Evolutionary conservation across 1,140 invertebrate species (phyloP).

Genomic region (Zaprionus africanus): DNA sequence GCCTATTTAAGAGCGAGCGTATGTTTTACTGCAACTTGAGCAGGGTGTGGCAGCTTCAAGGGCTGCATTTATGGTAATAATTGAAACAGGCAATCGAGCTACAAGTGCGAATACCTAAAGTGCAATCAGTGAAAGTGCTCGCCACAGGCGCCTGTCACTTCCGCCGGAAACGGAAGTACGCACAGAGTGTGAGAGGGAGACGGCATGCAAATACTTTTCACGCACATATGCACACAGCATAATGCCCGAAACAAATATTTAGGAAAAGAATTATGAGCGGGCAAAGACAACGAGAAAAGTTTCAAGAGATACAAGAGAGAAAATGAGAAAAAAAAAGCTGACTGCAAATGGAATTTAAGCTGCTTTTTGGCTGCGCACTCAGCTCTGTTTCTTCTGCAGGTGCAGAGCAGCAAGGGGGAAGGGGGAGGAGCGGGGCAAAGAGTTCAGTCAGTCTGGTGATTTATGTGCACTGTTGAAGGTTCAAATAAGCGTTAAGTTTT

Average conservation of each 20-base stretch:
- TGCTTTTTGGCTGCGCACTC: conserved; percentile 44
- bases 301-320: conserved; percentile 22
- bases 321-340: conserved; percentile 19
- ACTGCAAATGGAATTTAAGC: conserved; percentile 68
- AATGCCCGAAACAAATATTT: conserved; percentile 68
- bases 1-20: background rate
- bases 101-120: conserved; percentile 26
- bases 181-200: conserved; percentile 9
- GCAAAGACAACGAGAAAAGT: conserved; percentile 43
- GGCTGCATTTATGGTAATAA: conserved; percentile 59
- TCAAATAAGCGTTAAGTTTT: conserved; percentile 83
- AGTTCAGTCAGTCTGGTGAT: conserved; percentile 68
- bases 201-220: conserved; percentile 55
- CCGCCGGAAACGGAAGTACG: conserved; percentile 71
- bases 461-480: conserved; percentile 82
- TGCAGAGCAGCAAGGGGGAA: background rate
- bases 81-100: conserved; percentile 58
- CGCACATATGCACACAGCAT: conserved; percentile 75
- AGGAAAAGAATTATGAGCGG: conserved; percentile 67
- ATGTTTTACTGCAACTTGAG: conserved; percentile 51
- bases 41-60: conserved; percentile 31
- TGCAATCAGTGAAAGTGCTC: conserved; percentile 70
- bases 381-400: background rate
- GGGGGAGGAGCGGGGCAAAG: conserved; percentile 10
- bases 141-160: conserved; percentile 65